A percentile compares a stretch with the other conserved stretches of the same genome.
phyloP scores from a whole-genome alignment of 2,797 vertebrate genomes.

The Alauda arvensis region DNA sequence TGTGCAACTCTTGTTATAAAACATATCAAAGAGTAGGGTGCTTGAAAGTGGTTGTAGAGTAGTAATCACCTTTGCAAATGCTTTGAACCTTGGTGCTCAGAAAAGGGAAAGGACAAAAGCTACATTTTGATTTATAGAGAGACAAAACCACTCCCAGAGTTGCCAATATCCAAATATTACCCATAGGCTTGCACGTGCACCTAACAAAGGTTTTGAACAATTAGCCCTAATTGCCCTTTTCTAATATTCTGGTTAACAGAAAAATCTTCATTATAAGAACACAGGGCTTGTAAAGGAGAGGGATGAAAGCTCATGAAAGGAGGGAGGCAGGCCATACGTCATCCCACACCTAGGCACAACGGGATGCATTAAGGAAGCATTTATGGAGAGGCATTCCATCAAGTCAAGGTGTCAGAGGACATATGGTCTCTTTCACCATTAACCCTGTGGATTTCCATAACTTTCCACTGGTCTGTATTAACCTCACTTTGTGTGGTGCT shows the following conservation, averaged over 20 bases:
- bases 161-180: background rate
- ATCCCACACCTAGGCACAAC: constrained; percentile 52
- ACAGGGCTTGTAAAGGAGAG: constrained; percentile 28
- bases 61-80: constrained; percentile 4
- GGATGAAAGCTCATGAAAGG: constrained; percentile 43
- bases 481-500: background rate
- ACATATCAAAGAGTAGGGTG: constrained; percentile 3
- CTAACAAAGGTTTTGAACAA: constrained; percentile 22
- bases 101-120: constrained; percentile 1
- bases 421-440: constrained; percentile 52
- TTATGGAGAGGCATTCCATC: constrained; percentile 54
- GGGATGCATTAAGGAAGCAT: constrained; percentile 44
- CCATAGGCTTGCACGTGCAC: background rate
- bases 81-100: constrained; percentile 21
- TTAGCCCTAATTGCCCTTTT: constrained; percentile 31
- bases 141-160: background rate
- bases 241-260: constrained; percentile 27
- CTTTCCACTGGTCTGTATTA: constrained; percentile 4
- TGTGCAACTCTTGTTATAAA: background rate
- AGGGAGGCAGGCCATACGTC: constrained; percentile 10
- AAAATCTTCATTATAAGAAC: constrained; percentile 43
- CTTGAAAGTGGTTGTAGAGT: constrained; percentile 14
- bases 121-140: constrained; percentile 7
- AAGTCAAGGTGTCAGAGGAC: constrained; percentile 36
- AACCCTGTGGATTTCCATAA: constrained; percentile 41